phyloP scores from a whole-genome alignment of 2,113 vertebrate species.

The Montifringilla adamsi region DNA sequence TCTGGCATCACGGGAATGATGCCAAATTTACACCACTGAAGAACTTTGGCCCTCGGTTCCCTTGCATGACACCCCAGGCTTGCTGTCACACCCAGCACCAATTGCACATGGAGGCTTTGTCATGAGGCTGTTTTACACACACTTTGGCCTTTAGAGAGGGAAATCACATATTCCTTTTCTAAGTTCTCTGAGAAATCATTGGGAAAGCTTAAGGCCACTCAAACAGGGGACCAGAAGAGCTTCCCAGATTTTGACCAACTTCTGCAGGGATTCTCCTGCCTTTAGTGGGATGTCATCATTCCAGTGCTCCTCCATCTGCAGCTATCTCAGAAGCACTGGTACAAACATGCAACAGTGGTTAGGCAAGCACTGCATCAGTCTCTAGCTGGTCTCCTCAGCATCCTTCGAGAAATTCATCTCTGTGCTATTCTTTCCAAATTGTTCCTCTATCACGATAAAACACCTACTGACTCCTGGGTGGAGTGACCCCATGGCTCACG shows the following conservation, averaged over 20 bases:
- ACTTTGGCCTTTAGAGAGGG: neutral
- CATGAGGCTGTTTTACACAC: neutral
- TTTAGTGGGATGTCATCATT: rapidly evolving
- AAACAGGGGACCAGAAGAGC: neutral
- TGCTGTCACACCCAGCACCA: neutral
- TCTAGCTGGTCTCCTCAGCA: neutral
- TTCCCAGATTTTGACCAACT: neutral
- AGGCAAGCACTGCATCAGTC: neutral
- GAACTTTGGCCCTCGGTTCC: neutral
- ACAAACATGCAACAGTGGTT: rapidly evolving
- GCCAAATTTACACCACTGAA: neutral
- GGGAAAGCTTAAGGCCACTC: neutral
- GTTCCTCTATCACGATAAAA: neutral
- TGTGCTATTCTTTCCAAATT: neutral
- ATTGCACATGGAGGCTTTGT: rapidly evolving
- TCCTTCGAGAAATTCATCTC: neutral
- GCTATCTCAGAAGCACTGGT: neutral
- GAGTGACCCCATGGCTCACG: rapidly evolving
- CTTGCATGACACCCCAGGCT: rapidly evolving
- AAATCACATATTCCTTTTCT: neutral
- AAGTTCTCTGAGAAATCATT: neutral
- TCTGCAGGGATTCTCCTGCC: neutral
- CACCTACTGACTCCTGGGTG: rapidly evolving
- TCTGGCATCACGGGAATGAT: neutral
- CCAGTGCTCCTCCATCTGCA: neutral